Evolutionary conservation across 2,113 vertebrate species (phyloP).

Genomic region (Aegithalos caudatus): DNA sequence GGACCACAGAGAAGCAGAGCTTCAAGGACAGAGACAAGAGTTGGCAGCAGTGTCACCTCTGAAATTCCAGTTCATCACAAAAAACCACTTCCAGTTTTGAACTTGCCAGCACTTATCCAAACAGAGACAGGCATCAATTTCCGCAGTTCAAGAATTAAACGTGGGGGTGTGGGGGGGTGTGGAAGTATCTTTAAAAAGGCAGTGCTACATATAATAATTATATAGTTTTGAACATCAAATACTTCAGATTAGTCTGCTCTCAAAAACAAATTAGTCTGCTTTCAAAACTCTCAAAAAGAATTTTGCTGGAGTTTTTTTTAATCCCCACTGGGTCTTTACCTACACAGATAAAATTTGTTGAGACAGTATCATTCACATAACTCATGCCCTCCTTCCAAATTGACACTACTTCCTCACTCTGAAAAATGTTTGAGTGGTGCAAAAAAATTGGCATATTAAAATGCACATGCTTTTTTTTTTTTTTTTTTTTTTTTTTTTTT

Average conservation of each 20-base stretch:
- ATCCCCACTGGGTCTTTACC: neutral
- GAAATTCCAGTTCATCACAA: neutral
- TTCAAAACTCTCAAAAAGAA: neutral
- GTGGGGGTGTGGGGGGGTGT: no score
- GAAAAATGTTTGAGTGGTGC: neutral
- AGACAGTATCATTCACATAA: neutral
- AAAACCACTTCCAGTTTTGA: neutral
- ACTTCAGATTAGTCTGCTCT: neutral
- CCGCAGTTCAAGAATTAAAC: neutral
- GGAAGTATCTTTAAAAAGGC: neutral
- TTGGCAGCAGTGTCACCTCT: rapidly evolving
- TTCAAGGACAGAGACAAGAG: neutral
- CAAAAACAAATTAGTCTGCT: neutral
- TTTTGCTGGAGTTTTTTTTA: neutral
- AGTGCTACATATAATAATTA: neutral
- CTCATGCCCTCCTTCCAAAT: neutral
- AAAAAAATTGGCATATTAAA: neutral
- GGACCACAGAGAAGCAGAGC: neutral
- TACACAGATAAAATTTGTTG: neutral
- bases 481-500: neutral
- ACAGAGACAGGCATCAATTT: neutral
- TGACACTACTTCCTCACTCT: neutral
- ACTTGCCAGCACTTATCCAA: neutral
- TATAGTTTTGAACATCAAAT: neutral
- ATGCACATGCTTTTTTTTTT: neutral